phyloP scores from a whole-genome alignment of 1,140 invertebrate genomes.

The Zaprionus kolodkinae region DNA sequence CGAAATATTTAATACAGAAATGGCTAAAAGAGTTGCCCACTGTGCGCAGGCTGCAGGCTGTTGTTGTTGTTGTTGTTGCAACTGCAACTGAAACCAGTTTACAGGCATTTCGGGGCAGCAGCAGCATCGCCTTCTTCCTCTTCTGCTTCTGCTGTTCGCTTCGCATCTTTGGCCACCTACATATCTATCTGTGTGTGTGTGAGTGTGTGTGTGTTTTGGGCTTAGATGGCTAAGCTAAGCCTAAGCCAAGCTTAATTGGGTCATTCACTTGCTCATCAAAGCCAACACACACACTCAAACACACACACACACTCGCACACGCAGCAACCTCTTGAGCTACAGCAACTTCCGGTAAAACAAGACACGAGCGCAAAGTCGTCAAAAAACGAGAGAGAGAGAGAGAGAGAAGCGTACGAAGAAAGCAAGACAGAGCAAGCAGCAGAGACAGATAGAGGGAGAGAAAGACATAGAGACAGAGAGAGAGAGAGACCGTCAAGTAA shows the following conservation, averaged over 20 bases:
- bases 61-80: conserved; percentile 16
- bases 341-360: conserved; percentile 46
- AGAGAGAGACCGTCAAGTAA: conserved; percentile 3
- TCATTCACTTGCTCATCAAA: conserved; percentile 78
- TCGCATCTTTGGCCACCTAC: conserved; percentile 39
- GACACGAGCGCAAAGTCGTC: conserved; percentile 6
- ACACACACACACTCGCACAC: background rate
- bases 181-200: conserved; percentile 1
- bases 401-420: conserved; percentile 4
- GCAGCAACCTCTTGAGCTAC: conserved; percentile 24
- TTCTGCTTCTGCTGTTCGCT: background rate
- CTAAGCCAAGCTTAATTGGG: conserved; percentile 71
- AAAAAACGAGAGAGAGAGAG: conserved; percentile 17
- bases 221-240: conserved; percentile 36
- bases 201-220: conserved; percentile 13
- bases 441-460: background rate
- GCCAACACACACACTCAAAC: background rate
- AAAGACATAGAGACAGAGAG: background rate
- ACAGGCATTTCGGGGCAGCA: conserved; percentile 13
- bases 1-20: conserved; percentile 82
- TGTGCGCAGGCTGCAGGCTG: conserved; percentile 18
- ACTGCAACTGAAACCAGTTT: conserved; percentile 49
- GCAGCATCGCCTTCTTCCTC: too few species aligned
- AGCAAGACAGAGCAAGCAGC: background rate
- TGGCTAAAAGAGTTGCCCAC: conserved; percentile 58